Evolutionary conservation across 2,888 invertebrate species (phyloP).

Genomic region (Chrysolina haemoptera): DNA sequence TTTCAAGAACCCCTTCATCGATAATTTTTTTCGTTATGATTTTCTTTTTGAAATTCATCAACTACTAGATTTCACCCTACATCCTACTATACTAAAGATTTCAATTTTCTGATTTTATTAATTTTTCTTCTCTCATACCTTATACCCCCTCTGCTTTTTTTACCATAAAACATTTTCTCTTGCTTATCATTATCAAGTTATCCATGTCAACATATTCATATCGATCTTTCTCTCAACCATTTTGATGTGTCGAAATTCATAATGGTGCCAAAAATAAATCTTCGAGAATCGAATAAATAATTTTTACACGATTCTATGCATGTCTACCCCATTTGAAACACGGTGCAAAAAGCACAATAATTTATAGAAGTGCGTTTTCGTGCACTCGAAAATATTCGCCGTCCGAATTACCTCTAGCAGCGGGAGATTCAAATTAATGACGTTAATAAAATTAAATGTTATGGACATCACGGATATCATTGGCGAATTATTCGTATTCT

Average conservation of each 20-base stretch:
- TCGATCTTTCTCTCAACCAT: neutral
- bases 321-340: slow-evolving; percentile 24
- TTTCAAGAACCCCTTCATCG: no score
- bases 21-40: no score
- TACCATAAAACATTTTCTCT: no score
- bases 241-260: slow-evolving; percentile 11
- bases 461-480: slow-evolving; percentile 47
- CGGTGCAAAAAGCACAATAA: slow-evolving; percentile 22
- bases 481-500: slow-evolving; percentile 26
- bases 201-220: no score
- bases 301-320: slow-evolving; percentile 22
- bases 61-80: no score
- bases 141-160: no score
- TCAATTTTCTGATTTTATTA: no score
- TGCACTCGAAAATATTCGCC: slow-evolving; percentile 46
- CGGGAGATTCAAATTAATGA: slow-evolving; percentile 52
- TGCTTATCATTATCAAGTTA: no score
- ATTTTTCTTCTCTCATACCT: no score
- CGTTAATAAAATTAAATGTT: slow-evolving; percentile 54
- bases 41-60: no score
- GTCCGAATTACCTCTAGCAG: slow-evolving; percentile 46
- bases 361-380: slow-evolving; percentile 32
- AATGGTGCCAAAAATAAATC: slow-evolving; percentile 13
- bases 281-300: slow-evolving; percentile 20
- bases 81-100: no score